These are phyloP conservation scores for Phalacrocorax aristotelis DNA, from an alignment of 2,113 vertebrate species.

Conservation along the genomic window DNA sequence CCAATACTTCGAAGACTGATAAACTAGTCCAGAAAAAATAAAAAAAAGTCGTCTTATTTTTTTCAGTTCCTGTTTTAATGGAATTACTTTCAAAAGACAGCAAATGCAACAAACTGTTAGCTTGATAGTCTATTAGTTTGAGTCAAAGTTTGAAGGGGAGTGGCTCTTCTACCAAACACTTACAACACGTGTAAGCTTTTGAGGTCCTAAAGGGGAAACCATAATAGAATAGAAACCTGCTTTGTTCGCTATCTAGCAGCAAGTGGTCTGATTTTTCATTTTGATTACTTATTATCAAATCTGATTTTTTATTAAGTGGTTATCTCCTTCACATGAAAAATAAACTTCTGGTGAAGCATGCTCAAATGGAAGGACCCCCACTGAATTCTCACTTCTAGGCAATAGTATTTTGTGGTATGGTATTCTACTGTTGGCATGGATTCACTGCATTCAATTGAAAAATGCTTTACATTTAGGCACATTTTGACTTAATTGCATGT, in stretches of 20 bases:
- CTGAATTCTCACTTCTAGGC: background rate
- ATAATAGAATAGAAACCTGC: background rate
- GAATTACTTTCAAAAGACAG: background rate
- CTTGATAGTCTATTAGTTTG: background rate
- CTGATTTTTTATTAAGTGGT: background rate
- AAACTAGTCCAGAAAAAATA: background rate
- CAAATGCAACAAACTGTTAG: background rate
- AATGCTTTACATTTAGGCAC: background rate
- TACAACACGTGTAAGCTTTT: background rate
- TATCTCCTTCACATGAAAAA: background rate
- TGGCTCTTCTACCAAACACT: background rate
- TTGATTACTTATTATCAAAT: background rate
- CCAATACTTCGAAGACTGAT: background rate
- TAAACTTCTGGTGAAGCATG: background rate
- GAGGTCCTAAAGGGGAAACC: background rate
- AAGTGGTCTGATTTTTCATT: background rate
- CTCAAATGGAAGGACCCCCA: background rate
- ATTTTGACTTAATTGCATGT: background rate
- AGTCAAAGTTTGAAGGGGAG: background rate
- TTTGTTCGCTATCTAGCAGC: background rate
- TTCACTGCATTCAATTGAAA: background rate
- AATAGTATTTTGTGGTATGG: background rate
- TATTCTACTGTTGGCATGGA: background rate
- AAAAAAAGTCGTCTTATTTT: background rate
- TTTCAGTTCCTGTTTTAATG: background rate